Base-by-base conservation (phyloP, 2,888 invertebrate species). In the Eilema caniola region DNA sequence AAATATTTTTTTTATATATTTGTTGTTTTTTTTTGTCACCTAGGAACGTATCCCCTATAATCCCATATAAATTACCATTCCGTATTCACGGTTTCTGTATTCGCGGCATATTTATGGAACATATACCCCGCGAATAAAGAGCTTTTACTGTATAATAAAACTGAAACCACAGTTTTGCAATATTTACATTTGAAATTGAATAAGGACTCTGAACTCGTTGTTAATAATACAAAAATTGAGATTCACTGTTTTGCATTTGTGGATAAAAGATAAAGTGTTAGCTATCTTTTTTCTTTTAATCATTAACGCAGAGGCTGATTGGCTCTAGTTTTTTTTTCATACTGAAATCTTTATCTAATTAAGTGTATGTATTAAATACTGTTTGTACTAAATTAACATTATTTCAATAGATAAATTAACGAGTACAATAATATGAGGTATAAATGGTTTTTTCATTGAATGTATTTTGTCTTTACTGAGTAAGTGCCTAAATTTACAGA, bases 401-500 rank as follows among this genome's bases (percentile, higher is more conserved):
- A 76, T 71, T 76, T 83, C 81, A 77, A 75, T 83, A 79, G 72
- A 67, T 77, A 74, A 75, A 73, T 59, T 77, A 73, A 63, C 62
- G 67, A 69, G 59, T 73, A 76, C 64, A 71, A 59, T 33, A 56
- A 53, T 68, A n/a, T 72, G 67, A 75, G 63, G 59, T 77, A 76
- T 71, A 75, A 80, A 73, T 76, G 74, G 70, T 78, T 77, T 77
- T 78, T 76, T 78, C 83, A 79, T 74, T 76, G 72, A 75, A 75
- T 74, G 66, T 77, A 69, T 73, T 73, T 73, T 69, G 66, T 74
- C 75, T 69, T 71, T n/a, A 68, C 73, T 74, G 69, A 74, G 71
- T 72, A 78, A 69, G 68, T 71, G 14, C 25, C 31, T 31, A 31
- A 65, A 56, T 41, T 25, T 64, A 57, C 67, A 69, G 69, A 63